Conservation (phyloP, 2,888 invertebrate genomes). For the Achlya flavicornis region DNA sequence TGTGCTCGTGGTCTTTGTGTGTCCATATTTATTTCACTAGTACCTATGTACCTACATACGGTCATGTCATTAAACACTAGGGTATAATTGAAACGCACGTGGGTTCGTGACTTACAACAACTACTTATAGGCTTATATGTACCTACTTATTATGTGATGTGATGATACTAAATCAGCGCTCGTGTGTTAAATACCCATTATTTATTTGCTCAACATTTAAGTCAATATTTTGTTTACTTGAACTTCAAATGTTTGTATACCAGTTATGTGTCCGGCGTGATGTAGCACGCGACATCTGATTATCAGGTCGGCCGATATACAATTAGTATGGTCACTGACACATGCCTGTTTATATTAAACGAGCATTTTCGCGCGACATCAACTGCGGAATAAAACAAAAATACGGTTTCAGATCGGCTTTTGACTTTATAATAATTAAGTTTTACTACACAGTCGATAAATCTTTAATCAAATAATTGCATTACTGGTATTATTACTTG, state of each 20-base stretch:
- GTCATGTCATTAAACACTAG: no score
- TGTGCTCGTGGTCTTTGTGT: no score
- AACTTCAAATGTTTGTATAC: slow-evolving; percentile 37
- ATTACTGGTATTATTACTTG: no score
- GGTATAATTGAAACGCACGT: neutral
- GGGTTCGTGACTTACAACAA: neutral
- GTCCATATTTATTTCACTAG: no score
- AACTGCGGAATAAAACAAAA: neutral
- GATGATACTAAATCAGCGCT: neutral
- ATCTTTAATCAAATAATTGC: no score
- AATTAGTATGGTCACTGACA: slow-evolving; percentile 21
- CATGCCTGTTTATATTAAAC: slow-evolving; percentile 18
- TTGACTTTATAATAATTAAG: no score
- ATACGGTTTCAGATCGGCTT: neutral
- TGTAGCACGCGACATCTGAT: slow-evolving; percentile 17
- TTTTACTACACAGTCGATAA: no score
- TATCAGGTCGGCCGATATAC: slow-evolving; percentile 25
- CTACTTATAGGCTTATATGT: no score
- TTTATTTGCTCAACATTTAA: neutral
- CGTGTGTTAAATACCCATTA: neutral
- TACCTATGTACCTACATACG: no score
- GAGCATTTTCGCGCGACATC: slow-evolving; percentile 14
- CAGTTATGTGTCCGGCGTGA: slow-evolving; percentile 22
- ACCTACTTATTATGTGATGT: neutral
- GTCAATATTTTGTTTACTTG: slow-evolving; percentile 35